Percentiles rank a stretch among this genome's conserved stretches.
Conservation (phyloP, 2,888 invertebrate species). For the Lapara coniferarum region DNA sequence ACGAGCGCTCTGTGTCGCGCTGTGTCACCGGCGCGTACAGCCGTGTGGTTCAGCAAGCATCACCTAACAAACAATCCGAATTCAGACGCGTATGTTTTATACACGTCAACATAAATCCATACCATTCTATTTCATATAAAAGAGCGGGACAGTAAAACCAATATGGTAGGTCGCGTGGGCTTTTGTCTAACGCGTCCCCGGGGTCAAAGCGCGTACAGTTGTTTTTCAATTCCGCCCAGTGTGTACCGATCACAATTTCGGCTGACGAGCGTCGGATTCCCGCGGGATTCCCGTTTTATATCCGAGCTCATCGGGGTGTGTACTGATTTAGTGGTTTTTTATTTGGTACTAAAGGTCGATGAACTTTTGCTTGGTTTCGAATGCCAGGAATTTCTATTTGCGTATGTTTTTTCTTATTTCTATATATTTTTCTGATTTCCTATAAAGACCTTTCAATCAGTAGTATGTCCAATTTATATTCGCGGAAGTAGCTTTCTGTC, state of each 20-base stretch:
- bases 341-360: conserved; percentile 9
- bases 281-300: conserved; percentile 25
- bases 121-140: background rate
- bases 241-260: conserved; percentile 28
- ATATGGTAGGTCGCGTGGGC: conserved; percentile 2
- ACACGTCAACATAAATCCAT: too few species aligned
- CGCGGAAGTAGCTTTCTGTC: too few species aligned
- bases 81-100: too few species aligned
- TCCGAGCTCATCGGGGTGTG: conserved; percentile 17
- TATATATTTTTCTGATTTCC: too few species aligned
- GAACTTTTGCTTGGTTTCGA: background rate
- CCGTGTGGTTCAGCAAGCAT: background rate
- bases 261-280: conserved; percentile 27
- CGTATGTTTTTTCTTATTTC: too few species aligned
- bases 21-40: background rate
- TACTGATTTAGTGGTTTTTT: conserved; percentile 26
- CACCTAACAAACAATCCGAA: too few species aligned
- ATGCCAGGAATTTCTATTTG: too few species aligned
- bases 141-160: conserved; percentile 2
- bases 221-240: conserved; percentile 28
- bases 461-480: too few species aligned
- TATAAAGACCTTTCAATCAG: too few species aligned
- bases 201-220: conserved; percentile 24
- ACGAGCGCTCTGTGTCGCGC: background rate
- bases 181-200: conserved; percentile 27